A percentile compares a stretch with the other conserved stretches of the same genome.
These are phyloP conservation scores for Papilio polyxenes DNA, from an alignment of 1,140 invertebrate genomes.

Conservation along the genomic window DNA sequence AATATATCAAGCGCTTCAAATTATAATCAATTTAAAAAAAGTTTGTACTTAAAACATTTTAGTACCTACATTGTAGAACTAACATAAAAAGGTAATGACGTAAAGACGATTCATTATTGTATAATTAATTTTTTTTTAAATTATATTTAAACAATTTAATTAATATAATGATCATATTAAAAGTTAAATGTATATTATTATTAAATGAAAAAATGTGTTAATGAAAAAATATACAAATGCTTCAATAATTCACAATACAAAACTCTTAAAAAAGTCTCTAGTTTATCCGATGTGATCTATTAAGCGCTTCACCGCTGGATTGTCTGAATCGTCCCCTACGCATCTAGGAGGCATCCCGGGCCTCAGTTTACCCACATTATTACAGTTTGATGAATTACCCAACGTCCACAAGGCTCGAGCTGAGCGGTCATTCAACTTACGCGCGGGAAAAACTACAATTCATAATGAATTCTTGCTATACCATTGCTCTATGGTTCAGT, in stretches of 20 bases:
- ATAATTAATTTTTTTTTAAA: neutral
- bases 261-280: neutral
- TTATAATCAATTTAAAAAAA: neutral
- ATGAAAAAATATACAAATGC: neutral
- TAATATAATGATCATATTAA: too few species aligned
- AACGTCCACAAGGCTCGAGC: conserved; percentile 39
- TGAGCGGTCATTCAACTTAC: conserved; percentile 60
- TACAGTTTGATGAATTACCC: conserved; percentile 70
- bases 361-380: conserved; percentile 61
- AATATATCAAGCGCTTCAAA: conserved; percentile 47
- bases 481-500: conserved; percentile 18
- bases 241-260: neutral
- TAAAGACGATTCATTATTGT: neutral
- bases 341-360: conserved; percentile 55
- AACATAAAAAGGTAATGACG: neutral
- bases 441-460: conserved; percentile 37
- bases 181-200: too few species aligned
- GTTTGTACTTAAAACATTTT: neutral
- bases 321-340: conserved; percentile 49
- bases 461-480: conserved; percentile 31
- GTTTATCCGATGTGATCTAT: conserved; percentile 43
- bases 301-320: conserved; percentile 54
- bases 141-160: neutral
- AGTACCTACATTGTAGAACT: neutral
- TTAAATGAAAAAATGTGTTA: too few species aligned